phyloP scores from a whole-genome alignment of 2,888 invertebrate genomes.

The Limnephilus auricula region DNA sequence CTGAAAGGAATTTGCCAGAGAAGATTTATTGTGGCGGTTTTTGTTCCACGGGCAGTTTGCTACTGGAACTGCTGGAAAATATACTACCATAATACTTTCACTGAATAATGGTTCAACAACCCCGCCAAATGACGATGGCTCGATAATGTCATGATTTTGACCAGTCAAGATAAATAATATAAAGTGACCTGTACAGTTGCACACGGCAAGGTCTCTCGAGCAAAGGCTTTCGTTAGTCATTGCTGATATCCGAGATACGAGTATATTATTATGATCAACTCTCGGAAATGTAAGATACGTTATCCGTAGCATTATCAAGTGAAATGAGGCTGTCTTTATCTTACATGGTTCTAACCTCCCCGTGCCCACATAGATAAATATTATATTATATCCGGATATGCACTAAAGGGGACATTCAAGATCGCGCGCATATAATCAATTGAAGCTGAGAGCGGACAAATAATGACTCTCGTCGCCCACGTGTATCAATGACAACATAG shows the following conservation, averaged over 20 bases:
- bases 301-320: not conserved
- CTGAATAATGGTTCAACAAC: not conserved
- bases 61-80: not conserved
- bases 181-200: not conserved
- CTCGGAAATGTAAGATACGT: not conserved
- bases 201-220: not conserved
- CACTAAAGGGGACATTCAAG: slow-evolving; percentile 25
- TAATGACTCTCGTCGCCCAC: not conserved
- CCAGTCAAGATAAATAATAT: not conserved
- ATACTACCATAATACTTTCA: not conserved
- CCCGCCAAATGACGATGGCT: slow-evolving; percentile 9
- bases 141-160: slow-evolving; percentile 8
- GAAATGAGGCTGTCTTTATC: not conserved
- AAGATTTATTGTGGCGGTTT: not conserved
- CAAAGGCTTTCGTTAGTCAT: not conserved
- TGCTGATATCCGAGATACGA: not conserved
- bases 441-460: slow-evolving; percentile 21
- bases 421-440: not conserved
- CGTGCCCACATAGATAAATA: not conserved
- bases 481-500: slow-evolving; percentile 22
- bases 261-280: too few species aligned
- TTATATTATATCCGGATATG: not conserved
- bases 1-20: slow-evolving; percentile 7
- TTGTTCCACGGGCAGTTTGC: not conserved
- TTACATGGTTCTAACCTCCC: slow-evolving; percentile 3